Conservation (phyloP, 2,888 invertebrate species). For the Tortrix viridana region DNA sequence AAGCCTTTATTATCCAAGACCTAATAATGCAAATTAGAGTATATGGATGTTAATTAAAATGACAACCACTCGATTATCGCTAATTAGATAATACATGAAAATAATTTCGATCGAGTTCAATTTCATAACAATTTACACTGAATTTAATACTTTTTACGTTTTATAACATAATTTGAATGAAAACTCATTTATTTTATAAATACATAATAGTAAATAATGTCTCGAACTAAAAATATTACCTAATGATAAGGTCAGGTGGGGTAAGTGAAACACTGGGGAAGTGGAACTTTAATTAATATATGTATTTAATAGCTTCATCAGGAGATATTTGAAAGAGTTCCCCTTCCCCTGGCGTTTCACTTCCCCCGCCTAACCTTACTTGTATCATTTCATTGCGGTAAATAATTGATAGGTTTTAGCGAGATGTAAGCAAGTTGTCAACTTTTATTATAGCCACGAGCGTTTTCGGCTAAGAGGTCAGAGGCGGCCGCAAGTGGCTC, state of each 20-base stretch:
- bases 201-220: constrained; percentile 53
- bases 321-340: no score
- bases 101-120: constrained; percentile 60
- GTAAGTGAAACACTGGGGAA: no score
- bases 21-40: constrained; percentile 69
- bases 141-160: constrained; percentile 59
- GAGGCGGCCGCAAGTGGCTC: neutral
- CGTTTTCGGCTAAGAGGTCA: constrained; percentile 47
- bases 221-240: constrained; percentile 41
- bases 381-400: constrained; percentile 42
- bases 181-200: constrained; percentile 67
- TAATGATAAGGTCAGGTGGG: no score
- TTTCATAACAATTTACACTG: constrained; percentile 76
- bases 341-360: no score
- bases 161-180: constrained; percentile 49
- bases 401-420: constrained; percentile 27
- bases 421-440: neutral
- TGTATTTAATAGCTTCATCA: no score
- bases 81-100: constrained; percentile 69
- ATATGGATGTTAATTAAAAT: constrained; percentile 57
- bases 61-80: constrained; percentile 49
- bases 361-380: no score
- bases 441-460: constrained; percentile 40
- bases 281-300: no score
- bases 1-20: constrained; percentile 74